Evolutionary conservation across 64 coral and sea anemone species (phyloP), one percentile per base, ranked within the genome.

Genomic region (Stichodactyla helianthus): DNA sequence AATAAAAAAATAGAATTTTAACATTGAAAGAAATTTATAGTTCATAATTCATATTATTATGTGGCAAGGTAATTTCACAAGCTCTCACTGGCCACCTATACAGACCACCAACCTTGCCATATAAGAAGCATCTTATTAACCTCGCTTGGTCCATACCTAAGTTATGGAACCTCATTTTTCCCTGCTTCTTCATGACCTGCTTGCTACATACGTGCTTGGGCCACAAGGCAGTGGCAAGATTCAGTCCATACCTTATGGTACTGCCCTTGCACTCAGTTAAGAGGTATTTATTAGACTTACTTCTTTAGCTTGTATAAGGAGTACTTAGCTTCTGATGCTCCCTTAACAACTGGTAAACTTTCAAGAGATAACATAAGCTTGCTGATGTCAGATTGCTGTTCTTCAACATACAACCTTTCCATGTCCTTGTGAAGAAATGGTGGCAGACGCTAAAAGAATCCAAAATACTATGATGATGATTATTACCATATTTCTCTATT

Each of bases 341-440:
- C 90, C 78, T 94, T 98, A 6, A 88, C 86, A 6, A 98, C 96
- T 16, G 96, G 96, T 50, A 92, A 90, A 90, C 93, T 98, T 55
- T 98, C 96, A n/a, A 98, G 84, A 28, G 91, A 91, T 20, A 57
- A 62, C 90, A 92, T 92, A 5, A 98, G 88, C 19, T 92, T 93
- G 56, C 55, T 92, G 18, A 94, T 90, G 10, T 89, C 74, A 22
- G 63, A 57, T 62, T 92, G 89, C 60, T 98, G 96, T 83, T 98
- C 96, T 61, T 98, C 93, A n/a, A 98, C 88, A 85, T 90, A 98
- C 82, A 94, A 68, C 6, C 84, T 80, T 86, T 94, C 90, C 96
- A 98, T 98, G 82, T 98, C 83, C 82, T 98, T 98, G 78, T 92
- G 89, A 74, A 98, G 60, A 86, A 98, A 98, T 14, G 64, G 59